A percentile compares a stretch with the other conserved stretches of the same genome.
Evolutionary conservation across 2,797 vertebrate species (phyloP).

Genomic region (Hafferia zeledoni): DNA sequence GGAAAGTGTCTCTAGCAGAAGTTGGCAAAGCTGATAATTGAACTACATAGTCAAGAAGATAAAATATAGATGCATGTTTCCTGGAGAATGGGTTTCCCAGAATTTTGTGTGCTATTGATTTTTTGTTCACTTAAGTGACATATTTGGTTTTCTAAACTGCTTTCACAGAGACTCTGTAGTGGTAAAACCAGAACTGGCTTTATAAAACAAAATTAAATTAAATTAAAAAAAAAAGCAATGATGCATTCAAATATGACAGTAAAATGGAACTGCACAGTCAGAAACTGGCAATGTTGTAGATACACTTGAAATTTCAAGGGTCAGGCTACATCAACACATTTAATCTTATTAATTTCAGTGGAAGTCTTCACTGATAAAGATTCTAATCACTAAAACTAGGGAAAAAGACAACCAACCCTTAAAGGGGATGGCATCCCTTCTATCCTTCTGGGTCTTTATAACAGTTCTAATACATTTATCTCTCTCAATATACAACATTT

Average conservation of each 20-base stretch:
- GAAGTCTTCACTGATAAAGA: background rate
- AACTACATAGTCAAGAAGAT: slow-evolving; percentile 37
- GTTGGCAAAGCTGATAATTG: slow-evolving; percentile 28
- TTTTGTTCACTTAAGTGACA: slow-evolving; percentile 15
- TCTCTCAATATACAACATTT: background rate
- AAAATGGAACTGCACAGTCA: background rate
- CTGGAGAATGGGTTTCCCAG: slow-evolving; percentile 65
- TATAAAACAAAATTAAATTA: background rate
- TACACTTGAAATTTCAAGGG: background rate
- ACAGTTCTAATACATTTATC: slow-evolving; percentile 16
- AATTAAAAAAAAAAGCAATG: no score
- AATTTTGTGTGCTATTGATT: slow-evolving; percentile 55
- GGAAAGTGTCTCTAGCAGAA: slow-evolving; percentile 39
- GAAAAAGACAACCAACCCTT: background rate
- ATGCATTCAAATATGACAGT: background rate
- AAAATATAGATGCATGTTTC: slow-evolving; percentile 45
- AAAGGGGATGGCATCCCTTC: background rate
- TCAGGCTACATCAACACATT: background rate
- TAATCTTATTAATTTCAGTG: slow-evolving; percentile 28
- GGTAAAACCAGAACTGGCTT: background rate
- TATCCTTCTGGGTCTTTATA: background rate
- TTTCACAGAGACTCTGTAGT: background rate
- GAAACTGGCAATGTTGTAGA: background rate
- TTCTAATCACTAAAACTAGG: background rate
- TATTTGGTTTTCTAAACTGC: slow-evolving; percentile 33